Percentiles rank a stretch among this genome's conserved stretches.
Conservation (phyloP, 35 echinoderm and acorn worm genomes). For the Ophiothrix spiculata region DNA sequence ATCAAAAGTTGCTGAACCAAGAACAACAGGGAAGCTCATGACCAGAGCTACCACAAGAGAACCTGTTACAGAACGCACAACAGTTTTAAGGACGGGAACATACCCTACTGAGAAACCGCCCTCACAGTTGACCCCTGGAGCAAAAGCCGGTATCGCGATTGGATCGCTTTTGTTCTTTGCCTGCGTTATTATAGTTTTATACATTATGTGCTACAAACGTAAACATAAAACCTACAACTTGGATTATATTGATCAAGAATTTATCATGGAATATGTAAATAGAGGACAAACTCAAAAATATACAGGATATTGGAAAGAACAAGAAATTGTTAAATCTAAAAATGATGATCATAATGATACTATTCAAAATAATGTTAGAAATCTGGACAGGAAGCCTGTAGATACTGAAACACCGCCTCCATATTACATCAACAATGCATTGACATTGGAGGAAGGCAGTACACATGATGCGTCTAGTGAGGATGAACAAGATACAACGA, state of each 20-base stretch:
- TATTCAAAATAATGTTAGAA: background rate
- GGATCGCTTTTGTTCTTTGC: background rate
- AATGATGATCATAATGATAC: background rate
- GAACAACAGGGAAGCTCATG: background rate
- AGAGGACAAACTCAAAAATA: background rate
- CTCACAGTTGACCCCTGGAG: background rate
- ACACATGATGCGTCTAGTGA: background rate
- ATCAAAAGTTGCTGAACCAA: background rate
- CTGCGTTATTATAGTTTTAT: background rate
- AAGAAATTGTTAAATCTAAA: background rate
- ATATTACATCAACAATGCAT: background rate
- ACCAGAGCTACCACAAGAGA: background rate
- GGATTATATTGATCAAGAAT: slow-evolving; percentile 1
- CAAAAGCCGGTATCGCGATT: background rate
- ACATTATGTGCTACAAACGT: background rate
- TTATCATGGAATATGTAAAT: slow-evolving; percentile 3
- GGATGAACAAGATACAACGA: background rate
- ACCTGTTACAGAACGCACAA: background rate
- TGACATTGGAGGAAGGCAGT: background rate
- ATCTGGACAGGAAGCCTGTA: background rate
- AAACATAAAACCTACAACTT: background rate
- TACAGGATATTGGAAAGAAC: background rate
- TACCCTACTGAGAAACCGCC: background rate
- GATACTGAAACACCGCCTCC: background rate
- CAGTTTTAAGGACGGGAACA: background rate